Evolutionary conservation across 2,113 vertebrate genomes (phyloP).

Genomic region (Cebus imitator): DNA sequence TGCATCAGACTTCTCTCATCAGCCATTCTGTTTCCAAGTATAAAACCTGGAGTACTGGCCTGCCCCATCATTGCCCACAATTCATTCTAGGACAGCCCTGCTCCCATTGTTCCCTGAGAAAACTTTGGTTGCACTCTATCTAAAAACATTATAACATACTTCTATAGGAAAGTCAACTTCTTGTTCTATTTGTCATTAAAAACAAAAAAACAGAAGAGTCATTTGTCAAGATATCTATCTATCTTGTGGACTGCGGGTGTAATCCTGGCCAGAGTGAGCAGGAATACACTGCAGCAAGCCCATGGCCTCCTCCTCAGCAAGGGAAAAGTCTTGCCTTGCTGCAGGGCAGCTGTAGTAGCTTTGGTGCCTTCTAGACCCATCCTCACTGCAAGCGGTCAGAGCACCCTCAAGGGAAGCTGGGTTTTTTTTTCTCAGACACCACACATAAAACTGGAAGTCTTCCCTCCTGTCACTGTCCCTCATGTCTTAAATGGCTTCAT

Average conservation of each 20-base stretch:
- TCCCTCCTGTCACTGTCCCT: neutral
- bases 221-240: neutral
- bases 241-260: neutral
- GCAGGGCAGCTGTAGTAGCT: accelerated
- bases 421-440: neutral
- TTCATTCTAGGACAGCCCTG: neutral
- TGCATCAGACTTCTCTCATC: neutral
- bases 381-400: neutral
- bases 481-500: neutral
- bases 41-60: neutral
- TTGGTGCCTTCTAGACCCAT: neutral
- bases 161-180: neutral
- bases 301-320: neutral
- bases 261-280: neutral
- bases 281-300: accelerated
- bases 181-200: neutral
- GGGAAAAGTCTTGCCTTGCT: neutral
- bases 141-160: neutral
- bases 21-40: too few relatives aligned
- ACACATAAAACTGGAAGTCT: neutral
- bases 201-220: neutral
- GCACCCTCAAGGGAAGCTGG: neutral
- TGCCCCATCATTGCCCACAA: neutral
- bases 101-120: neutral
- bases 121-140: neutral